Conservation (phyloP, 2,113 vertebrate species). For the Tetraodon nigroviridis region DNA sequence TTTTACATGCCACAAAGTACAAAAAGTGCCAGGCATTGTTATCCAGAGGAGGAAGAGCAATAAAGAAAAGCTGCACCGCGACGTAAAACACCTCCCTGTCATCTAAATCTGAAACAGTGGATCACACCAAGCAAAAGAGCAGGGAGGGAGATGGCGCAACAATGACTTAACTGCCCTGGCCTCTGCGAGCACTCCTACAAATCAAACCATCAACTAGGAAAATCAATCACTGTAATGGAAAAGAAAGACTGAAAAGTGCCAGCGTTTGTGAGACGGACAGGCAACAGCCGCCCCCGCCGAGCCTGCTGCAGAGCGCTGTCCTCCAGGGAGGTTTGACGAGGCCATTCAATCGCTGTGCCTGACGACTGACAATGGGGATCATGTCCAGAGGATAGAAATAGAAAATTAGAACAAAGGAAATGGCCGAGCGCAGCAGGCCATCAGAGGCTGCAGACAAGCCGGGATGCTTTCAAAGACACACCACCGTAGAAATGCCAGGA, state of each 20-base stretch:
- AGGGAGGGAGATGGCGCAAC: background rate
- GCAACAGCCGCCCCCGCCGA: constrained; percentile 30
- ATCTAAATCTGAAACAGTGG: background rate
- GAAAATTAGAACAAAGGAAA: constrained; percentile 66
- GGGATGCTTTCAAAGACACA: constrained; percentile 19
- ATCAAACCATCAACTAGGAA: constrained; percentile 23
- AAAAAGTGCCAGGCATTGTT: background rate
- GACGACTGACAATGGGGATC: constrained; percentile 54
- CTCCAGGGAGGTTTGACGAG: constrained; percentile 51
- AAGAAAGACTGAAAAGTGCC: constrained; percentile 7
- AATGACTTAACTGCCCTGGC: background rate
- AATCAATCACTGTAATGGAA: constrained; percentile 24
- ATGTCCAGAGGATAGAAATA: constrained; percentile 61
- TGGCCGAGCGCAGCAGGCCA: constrained; percentile 35
- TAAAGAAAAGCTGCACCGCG: too few relatives aligned
- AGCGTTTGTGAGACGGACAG: constrained; percentile 13
- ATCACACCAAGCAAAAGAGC: constrained; percentile 8
- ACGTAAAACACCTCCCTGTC: background rate
- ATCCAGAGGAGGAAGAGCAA: background rate
- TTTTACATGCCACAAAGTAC: background rate
- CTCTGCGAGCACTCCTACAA: constrained; percentile 5
- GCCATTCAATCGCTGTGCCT: constrained; percentile 50
- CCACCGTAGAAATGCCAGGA: constrained; percentile 8
- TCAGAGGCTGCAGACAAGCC: constrained; percentile 20
- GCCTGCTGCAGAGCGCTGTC: constrained; percentile 29